phyloP scores from a whole-genome alignment of 2,113 vertebrate genomes.

The Ochotona princeps region DNA sequence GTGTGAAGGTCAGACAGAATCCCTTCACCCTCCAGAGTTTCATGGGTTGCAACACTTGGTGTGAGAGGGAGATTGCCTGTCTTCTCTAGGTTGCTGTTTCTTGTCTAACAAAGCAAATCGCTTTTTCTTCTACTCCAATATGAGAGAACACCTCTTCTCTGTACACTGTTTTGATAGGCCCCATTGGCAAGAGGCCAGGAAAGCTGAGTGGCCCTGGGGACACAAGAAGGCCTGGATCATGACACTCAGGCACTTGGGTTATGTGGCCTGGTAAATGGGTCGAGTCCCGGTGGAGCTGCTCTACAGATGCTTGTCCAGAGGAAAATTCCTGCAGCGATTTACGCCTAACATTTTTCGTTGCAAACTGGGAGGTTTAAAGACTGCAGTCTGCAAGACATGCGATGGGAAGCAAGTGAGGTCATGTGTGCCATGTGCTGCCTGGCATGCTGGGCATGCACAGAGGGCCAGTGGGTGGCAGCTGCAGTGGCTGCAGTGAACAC shows the following conservation, averaged over 20 bases:
- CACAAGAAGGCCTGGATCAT: fast-evolving
- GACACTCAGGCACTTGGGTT: fast-evolving
- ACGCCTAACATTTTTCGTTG: constrained; percentile 5
- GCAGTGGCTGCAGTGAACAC: neutral
- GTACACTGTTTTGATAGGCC: neutral
- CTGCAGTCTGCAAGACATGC: neutral
- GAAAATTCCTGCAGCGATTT: neutral
- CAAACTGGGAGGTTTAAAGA: neutral
- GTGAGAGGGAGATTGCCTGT: neutral
- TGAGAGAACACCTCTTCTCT: neutral
- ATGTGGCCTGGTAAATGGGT: neutral
- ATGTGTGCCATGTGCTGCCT: neutral
- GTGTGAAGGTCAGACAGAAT: neutral
- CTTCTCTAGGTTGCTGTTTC: neutral
- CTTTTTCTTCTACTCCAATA: neutral
- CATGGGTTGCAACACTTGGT: neutral
- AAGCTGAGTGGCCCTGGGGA: fast-evolving
- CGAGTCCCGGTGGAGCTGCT: neutral
- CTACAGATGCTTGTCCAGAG: neutral
- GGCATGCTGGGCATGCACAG: no score
- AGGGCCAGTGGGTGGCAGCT: neutral
- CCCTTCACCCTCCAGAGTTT: neutral
- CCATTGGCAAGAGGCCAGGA: neutral
- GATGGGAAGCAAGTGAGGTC: neutral
- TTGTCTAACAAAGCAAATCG: neutral